phyloP scores from a whole-genome alignment of 1,140 invertebrate species.

The Chionoecetes opilio region DNA sequence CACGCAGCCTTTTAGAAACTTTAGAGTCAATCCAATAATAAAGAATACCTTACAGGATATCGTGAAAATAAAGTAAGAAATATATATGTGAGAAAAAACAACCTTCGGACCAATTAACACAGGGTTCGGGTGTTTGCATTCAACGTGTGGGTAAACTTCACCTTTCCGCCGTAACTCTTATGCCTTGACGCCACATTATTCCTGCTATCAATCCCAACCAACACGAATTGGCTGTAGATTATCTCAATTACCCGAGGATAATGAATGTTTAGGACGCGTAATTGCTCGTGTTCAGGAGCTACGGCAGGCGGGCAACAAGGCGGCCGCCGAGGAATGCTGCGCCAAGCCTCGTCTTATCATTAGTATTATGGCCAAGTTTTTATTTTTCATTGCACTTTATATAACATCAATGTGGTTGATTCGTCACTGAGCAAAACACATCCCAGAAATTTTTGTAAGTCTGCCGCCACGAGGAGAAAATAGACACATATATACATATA shows the following conservation, averaged over 20 bases:
- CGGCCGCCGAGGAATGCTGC: background rate
- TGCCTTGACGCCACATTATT: constrained; percentile 5
- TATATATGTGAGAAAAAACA: too few relatives aligned
- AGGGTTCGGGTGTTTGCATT: background rate
- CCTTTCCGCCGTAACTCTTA: background rate
- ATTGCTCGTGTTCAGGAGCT: background rate
- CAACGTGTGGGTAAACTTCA: background rate
- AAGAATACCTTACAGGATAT: too few relatives aligned
- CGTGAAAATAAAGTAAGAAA: too few relatives aligned
- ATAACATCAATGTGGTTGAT: background rate
- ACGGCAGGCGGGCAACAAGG: background rate
- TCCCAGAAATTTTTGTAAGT: too few relatives aligned
- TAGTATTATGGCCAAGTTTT: background rate
- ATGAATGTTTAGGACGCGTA: background rate
- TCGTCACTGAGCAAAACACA: background rate
- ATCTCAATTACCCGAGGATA: background rate
- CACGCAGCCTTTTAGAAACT: too few relatives aligned
- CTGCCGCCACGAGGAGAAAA: too few relatives aligned
- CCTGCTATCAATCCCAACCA: constrained; percentile 16
- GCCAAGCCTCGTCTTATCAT: background rate
- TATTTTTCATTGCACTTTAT: background rate
- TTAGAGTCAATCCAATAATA: too few relatives aligned
- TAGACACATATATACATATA: too few relatives aligned
- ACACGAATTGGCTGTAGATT: constrained; percentile 17
- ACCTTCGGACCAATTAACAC: background rate